Conservation (phyloP, 2,113 vertebrate species). For the Gorsachius goisagi region DNA sequence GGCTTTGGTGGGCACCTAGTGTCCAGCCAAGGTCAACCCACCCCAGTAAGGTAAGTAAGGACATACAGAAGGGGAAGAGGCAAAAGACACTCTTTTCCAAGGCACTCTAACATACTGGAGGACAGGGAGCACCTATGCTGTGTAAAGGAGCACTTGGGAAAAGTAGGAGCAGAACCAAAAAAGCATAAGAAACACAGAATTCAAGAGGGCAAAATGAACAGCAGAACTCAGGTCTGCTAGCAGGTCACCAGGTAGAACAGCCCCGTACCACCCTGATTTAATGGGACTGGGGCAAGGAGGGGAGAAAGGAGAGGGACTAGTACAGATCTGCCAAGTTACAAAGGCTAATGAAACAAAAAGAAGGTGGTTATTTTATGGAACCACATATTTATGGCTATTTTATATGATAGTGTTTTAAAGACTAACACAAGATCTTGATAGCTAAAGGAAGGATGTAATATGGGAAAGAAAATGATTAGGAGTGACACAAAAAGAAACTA, state of each 20-base stretch:
- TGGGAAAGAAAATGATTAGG: neutral
- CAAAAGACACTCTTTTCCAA: neutral
- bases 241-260: neutral
- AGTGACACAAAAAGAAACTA: neutral
- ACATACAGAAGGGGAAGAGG: neutral
- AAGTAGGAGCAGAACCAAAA: neutral
- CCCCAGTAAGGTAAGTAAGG: neutral
- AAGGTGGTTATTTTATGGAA: neutral
- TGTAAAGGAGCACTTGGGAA: neutral
- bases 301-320: neutral
- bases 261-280: neutral
- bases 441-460: neutral
- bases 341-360: neutral
- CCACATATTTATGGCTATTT: neutral
- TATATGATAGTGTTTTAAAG: neutral
- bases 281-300: rapidly evolving
- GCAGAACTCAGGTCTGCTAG: neutral
- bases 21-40: neutral
- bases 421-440: neutral
- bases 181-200: neutral
- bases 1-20: neutral
- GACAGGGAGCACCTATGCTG: neutral
- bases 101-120: neutral
- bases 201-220: neutral
- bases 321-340: neutral